A percentile compares a stretch with the other conserved stretches of the same genome.
Evolutionary conservation across 2,888 invertebrate species (phyloP).

Genomic region (Pyrocoelia pectoralis): DNA sequence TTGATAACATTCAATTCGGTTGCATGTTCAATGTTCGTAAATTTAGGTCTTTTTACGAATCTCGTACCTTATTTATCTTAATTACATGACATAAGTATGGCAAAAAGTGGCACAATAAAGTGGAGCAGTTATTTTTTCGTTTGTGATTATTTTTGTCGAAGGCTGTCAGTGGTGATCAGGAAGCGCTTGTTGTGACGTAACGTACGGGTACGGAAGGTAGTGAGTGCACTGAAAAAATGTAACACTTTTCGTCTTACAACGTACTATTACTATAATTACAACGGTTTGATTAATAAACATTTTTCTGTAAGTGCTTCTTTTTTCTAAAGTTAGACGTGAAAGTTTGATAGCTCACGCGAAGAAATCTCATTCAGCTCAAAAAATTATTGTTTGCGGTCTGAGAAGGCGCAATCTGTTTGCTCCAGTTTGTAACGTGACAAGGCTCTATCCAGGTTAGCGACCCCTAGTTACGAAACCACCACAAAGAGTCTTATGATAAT

Average conservation of each 20-base stretch:
- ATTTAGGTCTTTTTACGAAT: neutral
- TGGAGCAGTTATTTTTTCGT: neutral
- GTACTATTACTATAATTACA: neutral
- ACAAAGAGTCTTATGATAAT: constrained; percentile 24
- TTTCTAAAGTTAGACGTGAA: neutral
- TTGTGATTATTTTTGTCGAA: neutral
- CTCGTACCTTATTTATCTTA: neutral
- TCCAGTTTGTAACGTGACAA: constrained; percentile 32
- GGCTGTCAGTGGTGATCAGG: neutral
- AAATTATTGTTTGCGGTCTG: constrained; percentile 17
- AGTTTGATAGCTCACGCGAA: constrained; percentile 11
- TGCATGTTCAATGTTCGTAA: constrained; percentile 1
- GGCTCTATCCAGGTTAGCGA: constrained; percentile 29
- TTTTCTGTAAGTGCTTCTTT: constrained; percentile 1
- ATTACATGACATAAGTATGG: constrained; percentile 1
- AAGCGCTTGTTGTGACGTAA: neutral
- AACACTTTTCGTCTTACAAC: constrained; percentile 7
- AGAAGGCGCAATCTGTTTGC: constrained; percentile 30
- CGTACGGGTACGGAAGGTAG: neutral
- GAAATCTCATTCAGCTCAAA: neutral
- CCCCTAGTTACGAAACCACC: constrained; percentile 32
- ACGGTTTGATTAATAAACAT: constrained; percentile 7
- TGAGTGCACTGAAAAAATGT: constrained; percentile 4
- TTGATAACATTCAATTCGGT: constrained; percentile 3
- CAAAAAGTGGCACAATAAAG: neutral